Evolutionary conservation across 1,140 invertebrate species (phyloP).

Genomic region (Phthorimaea operculella): DNA sequence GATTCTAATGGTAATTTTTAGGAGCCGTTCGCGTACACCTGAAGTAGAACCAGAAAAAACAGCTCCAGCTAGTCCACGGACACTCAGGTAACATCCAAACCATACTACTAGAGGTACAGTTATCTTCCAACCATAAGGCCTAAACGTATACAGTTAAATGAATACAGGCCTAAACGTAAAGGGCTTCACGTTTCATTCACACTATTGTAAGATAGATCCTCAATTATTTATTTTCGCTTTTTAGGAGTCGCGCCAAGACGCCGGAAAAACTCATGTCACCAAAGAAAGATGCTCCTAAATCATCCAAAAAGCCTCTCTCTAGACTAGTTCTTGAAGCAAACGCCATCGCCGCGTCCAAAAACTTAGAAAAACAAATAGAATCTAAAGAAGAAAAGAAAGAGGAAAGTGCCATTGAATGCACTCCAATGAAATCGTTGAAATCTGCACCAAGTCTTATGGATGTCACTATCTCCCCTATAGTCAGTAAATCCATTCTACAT

Average conservation of each 20-base stretch:
- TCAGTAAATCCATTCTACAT: constrained; percentile 51
- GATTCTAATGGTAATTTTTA: constrained; percentile 6
- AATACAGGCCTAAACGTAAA: no score
- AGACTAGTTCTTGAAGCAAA: constrained; percentile 58
- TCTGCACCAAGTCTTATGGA: constrained; percentile 40
- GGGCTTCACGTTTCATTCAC: no score
- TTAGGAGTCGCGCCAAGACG: constrained; percentile 50
- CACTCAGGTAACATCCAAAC: neutral
- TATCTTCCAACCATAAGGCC: no score
- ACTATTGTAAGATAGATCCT: no score
- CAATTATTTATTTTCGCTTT: no score
- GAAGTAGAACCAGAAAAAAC: constrained; percentile 27
- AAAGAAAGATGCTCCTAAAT: constrained; percentile 30
- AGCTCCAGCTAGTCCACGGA: neutral
- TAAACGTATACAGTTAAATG: no score
- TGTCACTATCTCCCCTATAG: constrained; percentile 51
- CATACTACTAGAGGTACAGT: no score
- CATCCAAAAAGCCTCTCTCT: constrained; percentile 47
- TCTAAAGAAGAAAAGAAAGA: constrained; percentile 6
- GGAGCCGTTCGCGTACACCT: constrained; percentile 46
- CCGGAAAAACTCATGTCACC: constrained; percentile 56
- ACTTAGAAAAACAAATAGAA: constrained; percentile 26
- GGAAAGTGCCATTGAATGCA: constrained; percentile 40
- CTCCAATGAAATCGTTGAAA: constrained; percentile 47
- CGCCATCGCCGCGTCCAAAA: constrained; percentile 47